phyloP scores from a whole-genome alignment of 2,888 invertebrate genomes.

The Drosophila nigricruria region DNA sequence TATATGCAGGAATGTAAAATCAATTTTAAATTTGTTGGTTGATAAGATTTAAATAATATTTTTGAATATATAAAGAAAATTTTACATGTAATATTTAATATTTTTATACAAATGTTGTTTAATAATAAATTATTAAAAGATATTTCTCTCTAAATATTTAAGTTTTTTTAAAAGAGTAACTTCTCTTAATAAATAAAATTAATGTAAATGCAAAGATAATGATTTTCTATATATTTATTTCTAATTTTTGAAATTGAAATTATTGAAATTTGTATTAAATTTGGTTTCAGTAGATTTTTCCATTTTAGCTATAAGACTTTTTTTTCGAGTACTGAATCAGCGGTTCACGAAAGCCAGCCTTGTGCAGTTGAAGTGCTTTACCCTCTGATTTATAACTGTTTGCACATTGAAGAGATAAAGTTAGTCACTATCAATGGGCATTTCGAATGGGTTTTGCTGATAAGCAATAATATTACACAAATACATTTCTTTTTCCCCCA shows the following conservation, averaged over 20 bases:
- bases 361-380: constrained; percentile 9
- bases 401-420: constrained; percentile 39
- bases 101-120: no score
- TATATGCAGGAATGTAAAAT: no score
- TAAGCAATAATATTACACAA: constrained; percentile 49
- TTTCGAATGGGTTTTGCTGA: constrained; percentile 35
- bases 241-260: no score
- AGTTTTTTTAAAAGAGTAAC: no score
- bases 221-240: neutral
- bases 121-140: no score
- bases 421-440: constrained; percentile 45
- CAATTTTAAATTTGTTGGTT: no score
- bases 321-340: neutral
- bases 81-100: no score
- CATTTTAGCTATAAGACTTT: neutral
- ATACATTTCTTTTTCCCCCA: constrained; percentile 26
- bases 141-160: no score
- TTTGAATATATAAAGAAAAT: no score
- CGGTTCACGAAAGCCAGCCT: constrained; percentile 3
- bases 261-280: neutral
- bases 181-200: no score
- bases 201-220: neutral
- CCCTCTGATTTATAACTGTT: constrained; percentile 47
- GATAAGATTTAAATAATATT: no score
- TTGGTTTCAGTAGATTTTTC: neutral